Percentiles rank a stretch among this genome's conserved stretches.
Evolutionary conservation across 2,888 invertebrate genomes (phyloP).

Genomic region (Phyllotreta striolata): DNA sequence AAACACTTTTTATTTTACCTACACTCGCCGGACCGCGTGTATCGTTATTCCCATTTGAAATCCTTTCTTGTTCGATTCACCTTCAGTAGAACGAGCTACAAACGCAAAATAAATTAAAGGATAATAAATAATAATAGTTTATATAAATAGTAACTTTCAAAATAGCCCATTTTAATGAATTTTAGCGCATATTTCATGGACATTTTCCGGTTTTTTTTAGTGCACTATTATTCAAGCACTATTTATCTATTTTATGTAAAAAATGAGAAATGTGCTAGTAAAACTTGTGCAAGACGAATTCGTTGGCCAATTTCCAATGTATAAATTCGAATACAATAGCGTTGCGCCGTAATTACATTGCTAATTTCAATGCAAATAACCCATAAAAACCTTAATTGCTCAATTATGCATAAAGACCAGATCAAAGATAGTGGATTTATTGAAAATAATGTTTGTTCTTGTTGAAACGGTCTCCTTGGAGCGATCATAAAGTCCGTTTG

Average conservation of each 20-base stretch:
- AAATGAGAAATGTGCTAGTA: too few relatives aligned
- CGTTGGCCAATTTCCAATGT: conserved; percentile 17
- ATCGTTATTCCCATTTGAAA: conserved; percentile 14
- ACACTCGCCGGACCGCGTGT: too few relatives aligned
- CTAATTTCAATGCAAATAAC: conserved; percentile 15
- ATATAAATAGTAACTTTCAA: too few relatives aligned
- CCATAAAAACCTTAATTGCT: conserved; percentile 15
- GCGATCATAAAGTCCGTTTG: conserved; percentile 4
- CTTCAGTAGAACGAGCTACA: too few relatives aligned
- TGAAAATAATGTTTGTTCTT: conserved; percentile 4
- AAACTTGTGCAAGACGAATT: neutral
- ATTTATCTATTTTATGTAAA: too few relatives aligned
- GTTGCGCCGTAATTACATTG: conserved; percentile 5
- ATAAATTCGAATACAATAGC: conserved; percentile 18
- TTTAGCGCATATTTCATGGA: too few relatives aligned
- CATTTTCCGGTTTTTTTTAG: too few relatives aligned
- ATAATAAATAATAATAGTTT: too few relatives aligned
- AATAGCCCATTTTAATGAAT: too few relatives aligned
- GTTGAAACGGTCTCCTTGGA: conserved; percentile 3
- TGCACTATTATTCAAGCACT: too few relatives aligned
- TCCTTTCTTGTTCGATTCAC: conserved; percentile 20
- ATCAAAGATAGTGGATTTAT: conserved; percentile 18
- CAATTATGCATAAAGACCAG: conserved; percentile 17
- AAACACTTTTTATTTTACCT: conserved; percentile 18
- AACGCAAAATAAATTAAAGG: too few relatives aligned